Evolutionary conservation across 1,140 invertebrate species (phyloP).

Genomic region (Brachystomella parvula): DNA sequence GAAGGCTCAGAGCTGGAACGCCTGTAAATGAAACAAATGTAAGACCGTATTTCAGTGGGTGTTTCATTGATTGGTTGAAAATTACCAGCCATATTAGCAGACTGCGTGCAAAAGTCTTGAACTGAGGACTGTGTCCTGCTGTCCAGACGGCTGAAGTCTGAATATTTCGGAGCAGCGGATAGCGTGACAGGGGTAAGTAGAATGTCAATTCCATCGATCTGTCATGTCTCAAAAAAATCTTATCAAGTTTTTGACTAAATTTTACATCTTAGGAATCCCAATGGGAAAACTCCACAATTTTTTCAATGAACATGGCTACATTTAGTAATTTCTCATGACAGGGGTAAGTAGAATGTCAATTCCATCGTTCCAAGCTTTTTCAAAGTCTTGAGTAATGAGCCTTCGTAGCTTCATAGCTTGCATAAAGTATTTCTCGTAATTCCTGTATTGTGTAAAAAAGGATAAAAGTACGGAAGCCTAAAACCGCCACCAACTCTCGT

Average conservation of each 20-base stretch:
- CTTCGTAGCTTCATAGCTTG: conserved; percentile 83
- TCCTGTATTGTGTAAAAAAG: conserved; percentile 58
- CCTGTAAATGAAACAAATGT: conserved; percentile 48
- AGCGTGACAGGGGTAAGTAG: conserved; percentile 87
- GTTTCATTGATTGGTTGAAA: conserved; percentile 1
- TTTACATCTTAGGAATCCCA: too few relatives aligned
- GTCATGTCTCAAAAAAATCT: too few relatives aligned
- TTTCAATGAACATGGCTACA: conserved; percentile 77
- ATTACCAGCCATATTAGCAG: conserved; percentile 86
- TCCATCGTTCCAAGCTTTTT: conserved; percentile 54
- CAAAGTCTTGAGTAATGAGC: conserved; percentile 81
- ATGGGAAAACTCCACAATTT: conserved; percentile 54
- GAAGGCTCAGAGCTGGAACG: conserved; percentile 82
- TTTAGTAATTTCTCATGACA: conserved; percentile 59
- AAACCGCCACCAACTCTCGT: background rate
- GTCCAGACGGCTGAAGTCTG: conserved; percentile 67
- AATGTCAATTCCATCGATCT: conserved; percentile 66
- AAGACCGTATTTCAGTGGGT: background rate
- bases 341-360: conserved; percentile 88
- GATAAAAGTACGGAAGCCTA: too few relatives aligned
- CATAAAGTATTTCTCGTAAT: conserved; percentile 87
- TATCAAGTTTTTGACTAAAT: too few relatives aligned
- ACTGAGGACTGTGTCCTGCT: conserved; percentile 77
- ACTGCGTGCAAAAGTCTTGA: conserved; percentile 91
- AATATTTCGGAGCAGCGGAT: conserved; percentile 67